Base-by-base conservation (phyloP, 2,797 vertebrate species). In the Arctocebus calabarensis region DNA sequence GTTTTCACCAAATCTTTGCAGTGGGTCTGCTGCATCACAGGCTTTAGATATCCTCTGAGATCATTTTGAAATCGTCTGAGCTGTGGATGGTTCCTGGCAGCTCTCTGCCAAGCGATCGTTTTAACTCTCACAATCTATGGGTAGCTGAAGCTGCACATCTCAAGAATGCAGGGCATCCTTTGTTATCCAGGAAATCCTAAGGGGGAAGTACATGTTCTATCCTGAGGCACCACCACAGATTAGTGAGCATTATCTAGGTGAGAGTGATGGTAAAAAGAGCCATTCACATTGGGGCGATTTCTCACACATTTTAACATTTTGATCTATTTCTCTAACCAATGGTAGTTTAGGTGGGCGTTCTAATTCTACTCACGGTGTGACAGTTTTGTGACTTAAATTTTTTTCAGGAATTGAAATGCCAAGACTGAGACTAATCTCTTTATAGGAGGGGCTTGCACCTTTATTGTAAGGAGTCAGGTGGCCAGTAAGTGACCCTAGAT, bases 1-100 rank as follows among this genome's bases (percentile, higher is more conserved):
- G 83, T 45, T 95, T 78, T 95, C 96, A 95, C 96, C 85, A 96
- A 96, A 88, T 97, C 77, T 97, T 98, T 97, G 78, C n/a, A 94
- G 34, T 84, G 64, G 55, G 79, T 61, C 94, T 98, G 88, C 45
- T 78, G 95, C 95, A 55, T 94, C 94, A 96, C 77, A 94, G 59
- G 84, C 90, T 95, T 86, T 96, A 97, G 96, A 95, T 91, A 84
- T 57, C 93, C 11, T 97, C 75, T 88, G 88, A 90, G 88, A 90
- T 17, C 61, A 62, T 96, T 97, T 95, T 73, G 66, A 97, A 97
- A 17, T 95, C 92, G 97, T 79, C 71, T 84, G 79, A 61, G 92
- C 84, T 48, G 59, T 93, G 95, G 92, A 92, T 82, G n/a, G 71
- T 93, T 88, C 88, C 74, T 88, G 77, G 89, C 27, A 97, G 82